Base-by-base conservation (phyloP, 2,888 invertebrate species). In the Beris morrisii region DNA sequence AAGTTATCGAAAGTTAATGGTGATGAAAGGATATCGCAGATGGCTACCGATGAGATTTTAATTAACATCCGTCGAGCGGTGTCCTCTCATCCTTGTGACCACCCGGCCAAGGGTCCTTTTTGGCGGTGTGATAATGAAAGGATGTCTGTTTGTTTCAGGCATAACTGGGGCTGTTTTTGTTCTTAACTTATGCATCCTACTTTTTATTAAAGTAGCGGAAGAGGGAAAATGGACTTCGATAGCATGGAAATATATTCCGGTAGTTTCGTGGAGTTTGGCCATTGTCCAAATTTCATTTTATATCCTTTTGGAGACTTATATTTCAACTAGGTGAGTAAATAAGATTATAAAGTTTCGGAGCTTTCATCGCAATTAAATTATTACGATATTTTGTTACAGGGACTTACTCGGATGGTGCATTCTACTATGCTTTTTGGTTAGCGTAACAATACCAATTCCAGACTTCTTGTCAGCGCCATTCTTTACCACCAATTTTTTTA, bases 321-420 rank as follows among this genome's bases (percentile, higher is more conserved):
- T 79, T 22, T 78, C 81, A n/a, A 76, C 78, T 52, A 77, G 81
- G 81, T 81, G 73, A 72, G 72, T 64, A 43, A 59, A 28, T 48
- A 65, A 53, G 28, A 38, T n/a, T 9, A 61, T 9, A 50, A 11
- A 50, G 0, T 43, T 38, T 43, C 12, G 1, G 46, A 59, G 28
- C 30, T 46, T 12, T 31, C 11, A 48, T 30, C 13, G n/a, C 7
- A 15, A n/a, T 4, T 53, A 31, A 11, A 30, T 56, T 56, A 43
- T 50, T 61, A 30, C 63, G 12, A 12, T 58, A 45, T 65, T 56
- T 61, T 46, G 46, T 58, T 82, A 82, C 69, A 83, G 89, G 68
- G 88, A 90, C 74, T 84, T 86, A 65, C 82, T 91, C 15, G 89
- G 88, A 38, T 91, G 91, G 90, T 84, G 87, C 31, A 81, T 91